Percentiles rank a stretch among this genome's conserved stretches.
These are phyloP conservation scores for Drosophila varians DNA, from an alignment of 1,140 invertebrate species.

Conservation along the genomic window DNA sequence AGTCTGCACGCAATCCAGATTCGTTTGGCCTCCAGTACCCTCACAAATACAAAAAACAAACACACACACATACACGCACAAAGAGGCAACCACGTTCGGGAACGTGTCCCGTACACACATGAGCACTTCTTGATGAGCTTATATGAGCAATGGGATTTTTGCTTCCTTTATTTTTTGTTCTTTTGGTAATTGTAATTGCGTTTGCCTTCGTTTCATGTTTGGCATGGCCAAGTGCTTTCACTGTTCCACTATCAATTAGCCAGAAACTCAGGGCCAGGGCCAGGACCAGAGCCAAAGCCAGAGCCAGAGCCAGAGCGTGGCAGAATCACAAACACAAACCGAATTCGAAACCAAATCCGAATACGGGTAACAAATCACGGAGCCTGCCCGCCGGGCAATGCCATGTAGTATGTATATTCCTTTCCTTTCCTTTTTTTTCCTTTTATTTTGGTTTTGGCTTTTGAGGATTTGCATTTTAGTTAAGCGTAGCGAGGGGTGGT, in stretches of 20 bases:
- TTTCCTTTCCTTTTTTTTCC: background rate
- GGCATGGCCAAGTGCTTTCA: slow-evolving; percentile 33
- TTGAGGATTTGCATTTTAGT: background rate
- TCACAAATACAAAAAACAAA: slow-evolving; percentile 9
- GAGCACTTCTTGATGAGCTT: slow-evolving; percentile 57
- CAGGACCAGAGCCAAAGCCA: background rate
- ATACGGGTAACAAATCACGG: slow-evolving; percentile 1
- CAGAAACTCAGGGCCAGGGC: slow-evolving; percentile 3
- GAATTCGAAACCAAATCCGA: background rate
- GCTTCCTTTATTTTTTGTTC: slow-evolving; percentile 46
- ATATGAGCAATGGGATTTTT: slow-evolving; percentile 50
- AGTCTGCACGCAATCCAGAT: slow-evolving; percentile 34
- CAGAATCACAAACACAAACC: background rate
- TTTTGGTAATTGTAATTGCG: slow-evolving; percentile 67
- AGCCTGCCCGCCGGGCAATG: slow-evolving; percentile 1
- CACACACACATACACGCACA: slow-evolving; percentile 9
- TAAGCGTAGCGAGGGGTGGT: background rate
- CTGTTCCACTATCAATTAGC: slow-evolving; percentile 30
- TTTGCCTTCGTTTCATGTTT: slow-evolving; percentile 40
- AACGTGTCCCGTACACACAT: slow-evolving; percentile 32
- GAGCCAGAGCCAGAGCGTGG: background rate
- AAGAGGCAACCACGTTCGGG: background rate
- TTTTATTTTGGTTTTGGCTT: background rate
- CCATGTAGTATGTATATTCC: background rate
- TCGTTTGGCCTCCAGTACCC: slow-evolving; percentile 2